Evolutionary conservation across 2,797 vertebrate species (phyloP).

Genomic region (Bryconaethiops microstoma): DNA sequence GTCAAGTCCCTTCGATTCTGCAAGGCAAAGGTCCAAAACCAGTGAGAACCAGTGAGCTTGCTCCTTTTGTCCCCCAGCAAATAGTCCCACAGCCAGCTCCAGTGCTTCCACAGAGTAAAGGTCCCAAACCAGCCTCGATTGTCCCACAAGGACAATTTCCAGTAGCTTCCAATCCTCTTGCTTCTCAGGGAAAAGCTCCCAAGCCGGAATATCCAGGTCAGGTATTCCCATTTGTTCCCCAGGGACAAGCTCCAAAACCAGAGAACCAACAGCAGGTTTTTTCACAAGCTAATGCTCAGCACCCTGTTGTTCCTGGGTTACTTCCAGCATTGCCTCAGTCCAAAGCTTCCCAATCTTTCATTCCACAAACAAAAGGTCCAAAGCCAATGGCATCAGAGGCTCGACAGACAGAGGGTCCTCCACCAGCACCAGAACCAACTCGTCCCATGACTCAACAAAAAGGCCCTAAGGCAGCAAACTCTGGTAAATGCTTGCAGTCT

Average conservation of each 20-base stretch:
- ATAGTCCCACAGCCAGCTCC: conserved; percentile 43
- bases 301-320: conserved; percentile 15
- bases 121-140: conserved; percentile 6
- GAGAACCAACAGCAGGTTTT: conserved; percentile 11
- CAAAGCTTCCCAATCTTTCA: conserved; percentile 13
- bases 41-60: conserved; percentile 28
- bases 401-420: conserved; percentile 11
- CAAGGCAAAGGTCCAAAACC: conserved; percentile 32
- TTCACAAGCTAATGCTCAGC: conserved; percentile 35
- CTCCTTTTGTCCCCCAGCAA: not conserved
- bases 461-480: conserved; percentile 39
- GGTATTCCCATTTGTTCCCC: not conserved
- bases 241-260: conserved; percentile 17
- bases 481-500: conserved; percentile 51
- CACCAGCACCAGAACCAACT: conserved; percentile 26
- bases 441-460: conserved; percentile 40
- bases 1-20: conserved; percentile 11
- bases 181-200: conserved; percentile 23
- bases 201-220: conserved; percentile 19
- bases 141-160: conserved; percentile 9
- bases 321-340: not conserved
- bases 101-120: conserved; percentile 63
- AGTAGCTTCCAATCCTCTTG: not conserved
- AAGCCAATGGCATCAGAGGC: conserved; percentile 17
- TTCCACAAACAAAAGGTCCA: conserved; percentile 33